Evolutionary conservation across 2,888 invertebrate genomes (phyloP), one percentile per base, ranked within the genome.

Genomic region (Synergus laeviventris): DNA sequence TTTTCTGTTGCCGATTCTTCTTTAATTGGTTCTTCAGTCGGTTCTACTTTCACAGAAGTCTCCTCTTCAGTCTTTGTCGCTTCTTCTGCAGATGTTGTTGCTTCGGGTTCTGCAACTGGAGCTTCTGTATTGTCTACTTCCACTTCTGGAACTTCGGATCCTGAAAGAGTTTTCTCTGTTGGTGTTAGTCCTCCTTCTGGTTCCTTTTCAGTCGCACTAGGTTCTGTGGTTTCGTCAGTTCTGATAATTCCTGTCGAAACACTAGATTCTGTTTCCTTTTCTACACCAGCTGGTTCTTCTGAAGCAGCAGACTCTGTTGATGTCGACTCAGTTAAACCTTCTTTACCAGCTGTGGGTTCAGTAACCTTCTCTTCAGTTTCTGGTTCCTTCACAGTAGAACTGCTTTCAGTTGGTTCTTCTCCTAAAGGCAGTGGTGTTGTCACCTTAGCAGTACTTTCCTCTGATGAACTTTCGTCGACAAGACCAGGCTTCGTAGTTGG

Each of bases 41-140:
- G 24, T 64, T 81, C 74, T 39, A 79, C 75, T 61, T 83, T 83
- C n/a, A 79, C 80, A 21, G 78, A 14, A 11, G 82, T 82, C 62
- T 82, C 76, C 64, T 83, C 79, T 74, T 79, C 79, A 56, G 54
- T 75, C 42, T 64, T 82, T 31, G 74, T 82, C 54, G 77, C 12
- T 78, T 81, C 81, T 61, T 74, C 76, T 73, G 77, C 18, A 31
- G 18, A n/a, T 12, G 60, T 73, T 74, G 80, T 61, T 76, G 62
- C 11, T 61, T 78, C 78, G 42, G 56, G 14, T 56, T 66, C 70
- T 24, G 61, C 2, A 39, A 74, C 21, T 60, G 18, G 54, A 14
- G 77, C 73, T 18, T 73, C 49, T 16, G 74, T 36, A 12, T 77
- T 31, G 75, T 56, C 70, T 76, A 76, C 74, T 74, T 74, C 21